These are phyloP conservation scores for Acheta domesticus DNA, from an alignment of 2,888 invertebrate genomes.

Conservation along the genomic window DNA sequence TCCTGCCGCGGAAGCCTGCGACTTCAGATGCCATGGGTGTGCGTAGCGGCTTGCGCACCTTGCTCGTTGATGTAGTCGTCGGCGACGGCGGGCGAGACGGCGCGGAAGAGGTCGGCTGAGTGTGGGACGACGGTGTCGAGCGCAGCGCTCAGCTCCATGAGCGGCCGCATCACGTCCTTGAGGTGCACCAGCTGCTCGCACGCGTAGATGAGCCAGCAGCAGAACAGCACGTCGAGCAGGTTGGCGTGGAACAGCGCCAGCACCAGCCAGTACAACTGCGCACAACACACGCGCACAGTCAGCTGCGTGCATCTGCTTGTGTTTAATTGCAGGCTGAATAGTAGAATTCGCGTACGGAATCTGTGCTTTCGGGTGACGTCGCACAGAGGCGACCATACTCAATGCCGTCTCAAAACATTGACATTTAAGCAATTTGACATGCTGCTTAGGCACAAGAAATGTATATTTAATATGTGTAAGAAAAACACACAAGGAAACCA, in stretches of 20 bases:
- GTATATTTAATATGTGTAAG: too few species aligned
- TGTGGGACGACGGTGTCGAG: conserved; percentile 68
- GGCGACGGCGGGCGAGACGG: conserved; percentile 33
- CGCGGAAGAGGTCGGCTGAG: conserved; percentile 50
- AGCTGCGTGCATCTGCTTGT: too few species aligned
- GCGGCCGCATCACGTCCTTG: conserved; percentile 80
- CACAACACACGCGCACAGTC: neutral
- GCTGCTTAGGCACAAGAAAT: too few species aligned
- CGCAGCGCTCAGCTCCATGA: conserved; percentile 82
- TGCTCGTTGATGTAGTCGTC: conserved; percentile 18
- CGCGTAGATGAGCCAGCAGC: conserved; percentile 80
- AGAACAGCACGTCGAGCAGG: conserved; percentile 71
- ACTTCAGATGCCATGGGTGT: too few species aligned
- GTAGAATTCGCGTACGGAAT: too few species aligned
- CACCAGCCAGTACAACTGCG: conserved; percentile 63
- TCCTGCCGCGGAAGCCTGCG: too few species aligned
- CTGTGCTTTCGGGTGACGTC: too few species aligned
- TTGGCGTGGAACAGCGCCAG: conserved; percentile 61
- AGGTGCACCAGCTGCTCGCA: conserved; percentile 82
- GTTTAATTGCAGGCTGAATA: too few species aligned
- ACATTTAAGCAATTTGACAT: too few species aligned
- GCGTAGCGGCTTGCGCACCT: neutral
- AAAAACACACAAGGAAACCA: too few species aligned
- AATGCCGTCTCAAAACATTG: too few species aligned
- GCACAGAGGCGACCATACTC: too few species aligned